Evolutionary conservation across 2,113 vertebrate species (phyloP).

Genomic region (Charina bottae): DNA sequence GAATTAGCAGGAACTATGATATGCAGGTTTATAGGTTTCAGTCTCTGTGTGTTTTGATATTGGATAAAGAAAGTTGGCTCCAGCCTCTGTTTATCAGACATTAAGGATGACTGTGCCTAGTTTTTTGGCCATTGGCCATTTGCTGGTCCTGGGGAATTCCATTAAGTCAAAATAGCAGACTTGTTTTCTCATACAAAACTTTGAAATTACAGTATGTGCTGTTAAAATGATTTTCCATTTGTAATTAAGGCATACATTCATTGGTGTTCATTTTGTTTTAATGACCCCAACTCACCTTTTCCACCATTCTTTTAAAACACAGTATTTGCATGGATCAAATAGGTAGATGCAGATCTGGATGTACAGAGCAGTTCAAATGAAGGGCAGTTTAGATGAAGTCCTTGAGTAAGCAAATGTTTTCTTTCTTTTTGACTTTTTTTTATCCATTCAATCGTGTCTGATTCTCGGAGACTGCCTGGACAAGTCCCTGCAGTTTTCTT

Average conservation of each 20-base stretch:
- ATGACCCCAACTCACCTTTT: neutral
- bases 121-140: neutral
- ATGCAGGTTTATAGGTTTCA: neutral
- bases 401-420: neutral
- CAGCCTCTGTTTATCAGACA: neutral
- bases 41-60: neutral
- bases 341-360: neutral
- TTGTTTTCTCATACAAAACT: neutral
- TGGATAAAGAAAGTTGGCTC: neutral
- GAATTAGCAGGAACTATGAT: neutral
- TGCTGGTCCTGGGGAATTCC: constrained; percentile 6
- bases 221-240: neutral
- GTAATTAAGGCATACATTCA: neutral
- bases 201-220: neutral
- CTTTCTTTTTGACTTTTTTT: neutral
- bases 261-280: neutral
- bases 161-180: neutral
- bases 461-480: too few relatives aligned
- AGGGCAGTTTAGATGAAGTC: neutral
- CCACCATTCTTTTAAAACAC: neutral
- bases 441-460: too few relatives aligned
- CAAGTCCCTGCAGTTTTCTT: too few relatives aligned
- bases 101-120: neutral
- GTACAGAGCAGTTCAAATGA: neutral
- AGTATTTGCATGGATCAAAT: neutral